Evolutionary conservation across 2,113 vertebrate species (phyloP), one percentile per base, ranked within the genome.

Genomic region (Dermatemys mawii): DNA sequence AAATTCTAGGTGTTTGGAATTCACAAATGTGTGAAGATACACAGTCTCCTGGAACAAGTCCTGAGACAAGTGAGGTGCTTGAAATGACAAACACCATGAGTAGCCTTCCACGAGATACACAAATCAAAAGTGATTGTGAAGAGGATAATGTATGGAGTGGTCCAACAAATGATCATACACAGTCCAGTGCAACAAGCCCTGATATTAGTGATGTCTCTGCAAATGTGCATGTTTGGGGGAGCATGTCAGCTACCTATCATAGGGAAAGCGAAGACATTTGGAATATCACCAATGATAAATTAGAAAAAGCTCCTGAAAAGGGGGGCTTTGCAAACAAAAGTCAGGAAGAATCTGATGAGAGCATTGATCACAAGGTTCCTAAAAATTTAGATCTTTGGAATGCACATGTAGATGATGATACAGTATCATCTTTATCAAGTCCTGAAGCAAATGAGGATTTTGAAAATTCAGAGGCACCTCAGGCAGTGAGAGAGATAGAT

Each of bases 121-220:
- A 93, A 70, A 75, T 93, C 44, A 96, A 76, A 95, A 97, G 93
- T 84, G 97, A 94, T 60, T 82, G 93, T 75, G 97, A 97, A 54
- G 97, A 91, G 95, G 96, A 95, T 38, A 97, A 93, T 88, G 95
- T 98, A 90, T 99, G 98, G 98, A 98, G 98, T 97, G 98, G 98
- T 89, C 98, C 98, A 81, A 97, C 99, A 95, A 98, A 98, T 94
- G 97, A 98, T 86, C 98, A 97, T 85, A 97, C 97, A 81, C 97
- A 97, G 12, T 99, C 99, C 35, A 97, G 98, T 95, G 95, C 97
- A 86, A 98, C 98, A 21, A 99, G 98, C 88, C 98, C 99, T 9
- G 98, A 98, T 85, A 94, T 96, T 96, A 98, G 97, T 88, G 97
- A 98, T 78, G 67, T 80, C 86, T 97, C 96, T 76, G 90, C 93